phyloP scores from a whole-genome alignment of 92 coral and sea anemone species.

The Anthopleura xanthogrammica region DNA sequence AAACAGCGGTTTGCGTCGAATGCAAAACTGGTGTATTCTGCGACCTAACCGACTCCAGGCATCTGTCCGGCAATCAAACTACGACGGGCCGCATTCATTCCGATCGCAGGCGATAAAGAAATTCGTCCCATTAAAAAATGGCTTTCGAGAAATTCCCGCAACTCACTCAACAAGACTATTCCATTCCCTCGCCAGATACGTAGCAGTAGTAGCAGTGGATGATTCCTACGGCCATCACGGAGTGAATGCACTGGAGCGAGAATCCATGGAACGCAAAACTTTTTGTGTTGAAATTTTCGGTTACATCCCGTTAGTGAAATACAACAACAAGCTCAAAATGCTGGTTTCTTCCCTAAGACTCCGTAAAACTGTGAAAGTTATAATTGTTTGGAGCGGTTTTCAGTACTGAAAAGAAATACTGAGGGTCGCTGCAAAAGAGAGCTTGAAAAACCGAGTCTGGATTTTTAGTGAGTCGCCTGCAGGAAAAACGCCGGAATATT shows the following conservation, averaged over 20 bases:
- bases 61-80: no score
- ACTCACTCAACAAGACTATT: no score
- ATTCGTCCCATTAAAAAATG: no score
- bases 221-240: constrained; percentile 65
- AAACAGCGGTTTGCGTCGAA: no score
- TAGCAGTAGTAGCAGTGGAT: constrained; percentile 56
- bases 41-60: no score
- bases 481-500: constrained; percentile 40
- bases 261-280: constrained; percentile 13
- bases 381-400: constrained; percentile 49
- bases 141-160: no score
- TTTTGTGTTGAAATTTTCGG: constrained; percentile 54
- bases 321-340: constrained; percentile 13
- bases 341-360: constrained; percentile 39
- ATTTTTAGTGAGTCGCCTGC: constrained; percentile 55
- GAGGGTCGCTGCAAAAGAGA: constrained; percentile 21
- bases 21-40: no score
- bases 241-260: constrained; percentile 12
- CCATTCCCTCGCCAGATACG: constrained; percentile 20
- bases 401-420: constrained; percentile 38
- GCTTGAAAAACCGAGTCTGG: constrained; percentile 44
- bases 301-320: constrained; percentile 41
- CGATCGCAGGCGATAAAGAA: no score
- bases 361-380: constrained; percentile 33
- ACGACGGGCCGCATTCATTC: no score